Base-by-base conservation (phyloP, 2,888 invertebrate species). In the Drosophila meridiana region DNA sequence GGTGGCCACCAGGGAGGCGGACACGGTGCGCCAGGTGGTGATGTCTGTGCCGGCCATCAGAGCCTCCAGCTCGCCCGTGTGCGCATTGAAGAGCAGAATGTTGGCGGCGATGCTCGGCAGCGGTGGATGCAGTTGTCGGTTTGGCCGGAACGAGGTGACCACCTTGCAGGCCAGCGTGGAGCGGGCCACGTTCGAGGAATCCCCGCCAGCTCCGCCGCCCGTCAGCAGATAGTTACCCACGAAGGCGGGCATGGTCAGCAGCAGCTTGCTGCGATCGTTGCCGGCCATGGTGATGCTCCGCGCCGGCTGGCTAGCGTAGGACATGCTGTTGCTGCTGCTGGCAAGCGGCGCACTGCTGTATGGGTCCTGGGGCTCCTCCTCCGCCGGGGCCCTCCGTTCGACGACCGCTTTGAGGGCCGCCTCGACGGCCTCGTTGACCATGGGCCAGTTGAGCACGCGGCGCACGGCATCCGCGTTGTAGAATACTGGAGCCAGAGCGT, bases 11-110 rank as follows among this genome's bases (percentile, higher is more conserved):
- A 94, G 91, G 0, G 95, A 95, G 4, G 95, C 94, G n/a, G 94
- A 94, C 0, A 94, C 94, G 2, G 95, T 95, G 71, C 95, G 92
- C 94, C 94, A 94, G 0, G 93, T 94, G 7, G 95, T 95, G 28
- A 95, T 94, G 66, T 94, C 93, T 1, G 94, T 94, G 26, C 92
- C 95, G 60, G 93, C 94, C 80, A 95, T 91, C 7, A 94, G 92
- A 66, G 93, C 92, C 78, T 93, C 88, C 52, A 94, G 73, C 75
- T 91, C 82, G 2, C 94, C 94, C 0, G 93, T 94, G 13, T 83
- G 50, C 4, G 84, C 78, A 73, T 93, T 92, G 75, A 94, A 93
- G 1, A 94, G 84, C 28, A 94, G 65, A 52, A 94, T 94, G 67
- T 94, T 93, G 0, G 93, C 94, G 53, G 92, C 71, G 50, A 94